phyloP scores from a whole-genome alignment of 2,888 invertebrate species.

The Tetheella fluctuosa region DNA sequence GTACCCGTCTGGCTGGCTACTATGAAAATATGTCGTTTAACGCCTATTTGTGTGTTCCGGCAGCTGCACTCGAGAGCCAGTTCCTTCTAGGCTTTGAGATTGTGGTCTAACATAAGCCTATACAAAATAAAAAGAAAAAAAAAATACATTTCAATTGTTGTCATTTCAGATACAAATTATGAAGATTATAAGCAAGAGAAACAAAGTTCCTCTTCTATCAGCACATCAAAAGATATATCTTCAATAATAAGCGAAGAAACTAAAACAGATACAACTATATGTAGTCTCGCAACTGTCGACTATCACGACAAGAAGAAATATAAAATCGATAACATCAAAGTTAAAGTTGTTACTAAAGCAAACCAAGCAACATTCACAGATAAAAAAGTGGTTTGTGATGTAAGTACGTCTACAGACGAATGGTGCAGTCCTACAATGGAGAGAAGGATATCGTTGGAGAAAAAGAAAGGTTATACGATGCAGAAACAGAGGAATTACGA shows the following conservation, averaged over 20 bases:
- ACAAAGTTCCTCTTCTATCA: neutral
- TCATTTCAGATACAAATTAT: neutral
- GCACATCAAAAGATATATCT: conserved; percentile 14
- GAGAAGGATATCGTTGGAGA: conserved; percentile 38
- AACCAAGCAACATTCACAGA: conserved; percentile 54
- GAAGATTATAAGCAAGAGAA: neutral
- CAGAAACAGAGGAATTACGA: conserved; percentile 7
- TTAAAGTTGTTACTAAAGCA: conserved; percentile 40
- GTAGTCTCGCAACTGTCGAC: conserved; percentile 42
- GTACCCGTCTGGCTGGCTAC: too few species aligned
- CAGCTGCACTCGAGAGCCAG: too few species aligned
- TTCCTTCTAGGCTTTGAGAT: too few species aligned
- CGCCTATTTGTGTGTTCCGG: too few species aligned
- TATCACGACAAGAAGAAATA: conserved; percentile 25
- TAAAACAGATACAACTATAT: conserved; percentile 49
- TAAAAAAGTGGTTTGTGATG: conserved; percentile 39
- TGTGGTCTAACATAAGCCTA: too few species aligned
- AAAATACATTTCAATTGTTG: neutral
- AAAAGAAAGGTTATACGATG: conserved; percentile 24
- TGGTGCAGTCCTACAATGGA: conserved; percentile 71
- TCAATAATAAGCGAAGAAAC: conserved; percentile 27
- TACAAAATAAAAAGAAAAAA: too few species aligned
- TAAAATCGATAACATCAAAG: conserved; percentile 21
- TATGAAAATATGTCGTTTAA: too few species aligned
- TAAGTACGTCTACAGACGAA: conserved; percentile 56